Conservation (phyloP, 2,888 invertebrate genomes). For the Epinotia ramella region DNA sequence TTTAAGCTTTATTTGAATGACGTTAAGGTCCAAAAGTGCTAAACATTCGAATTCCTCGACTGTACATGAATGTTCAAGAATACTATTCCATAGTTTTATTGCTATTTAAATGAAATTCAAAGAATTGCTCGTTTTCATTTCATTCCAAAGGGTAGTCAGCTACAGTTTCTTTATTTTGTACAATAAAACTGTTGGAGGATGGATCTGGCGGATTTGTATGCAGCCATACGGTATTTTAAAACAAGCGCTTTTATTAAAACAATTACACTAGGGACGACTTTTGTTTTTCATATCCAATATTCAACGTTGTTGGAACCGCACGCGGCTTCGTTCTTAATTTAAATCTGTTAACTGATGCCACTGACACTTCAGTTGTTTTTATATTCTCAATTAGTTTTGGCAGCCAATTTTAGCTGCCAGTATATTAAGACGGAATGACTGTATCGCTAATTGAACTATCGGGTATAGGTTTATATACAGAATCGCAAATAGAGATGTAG, state of each 20-base stretch:
- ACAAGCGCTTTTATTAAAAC: too few species aligned
- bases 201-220: too few species aligned
- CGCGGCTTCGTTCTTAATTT: conserved; percentile 36
- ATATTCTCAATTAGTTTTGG: conserved; percentile 43
- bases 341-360: conserved; percentile 44
- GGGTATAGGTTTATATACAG: not conserved
- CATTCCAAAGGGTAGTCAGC: not conserved
- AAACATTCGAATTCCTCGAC: too few species aligned
- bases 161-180: not conserved
- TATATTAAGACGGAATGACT: conserved; percentile 38
- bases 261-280: too few species aligned
- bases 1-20: too few species aligned
- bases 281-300: not conserved
- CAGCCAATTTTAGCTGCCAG: conserved; percentile 36
- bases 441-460: conserved; percentile 35
- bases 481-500: not conserved
- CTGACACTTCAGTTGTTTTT: conserved; percentile 44
- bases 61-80: too few species aligned
- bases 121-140: not conserved
- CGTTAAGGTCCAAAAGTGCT: too few species aligned
- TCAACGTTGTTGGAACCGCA: conserved; percentile 1
- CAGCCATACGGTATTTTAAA: too few species aligned
- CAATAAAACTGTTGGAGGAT: not conserved
- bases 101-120: not conserved
- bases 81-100: too few species aligned